These are phyloP conservation scores for Rana temporaria DNA, from an alignment of 2,113 vertebrate genomes.

Conservation along the genomic window DNA sequence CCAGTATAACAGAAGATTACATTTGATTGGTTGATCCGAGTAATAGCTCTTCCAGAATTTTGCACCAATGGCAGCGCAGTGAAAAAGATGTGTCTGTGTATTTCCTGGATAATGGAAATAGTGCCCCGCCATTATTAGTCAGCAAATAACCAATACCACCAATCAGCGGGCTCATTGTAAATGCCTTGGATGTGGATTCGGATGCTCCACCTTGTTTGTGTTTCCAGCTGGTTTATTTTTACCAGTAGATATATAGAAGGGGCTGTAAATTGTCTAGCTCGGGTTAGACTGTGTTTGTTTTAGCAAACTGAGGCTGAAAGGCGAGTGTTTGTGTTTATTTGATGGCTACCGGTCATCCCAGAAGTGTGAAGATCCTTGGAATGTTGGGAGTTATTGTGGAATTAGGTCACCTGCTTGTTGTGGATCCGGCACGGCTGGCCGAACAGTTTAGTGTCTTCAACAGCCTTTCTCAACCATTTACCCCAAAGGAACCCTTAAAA, in stretches of 20 bases:
- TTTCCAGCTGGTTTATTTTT: background rate
- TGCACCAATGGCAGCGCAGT: too few relatives aligned
- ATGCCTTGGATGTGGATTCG: background rate
- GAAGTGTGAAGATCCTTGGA: background rate
- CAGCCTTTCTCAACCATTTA: too few relatives aligned
- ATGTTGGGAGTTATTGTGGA: background rate
- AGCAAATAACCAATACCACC: background rate
- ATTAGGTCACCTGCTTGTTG: background rate
- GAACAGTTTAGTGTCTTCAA: too few relatives aligned
- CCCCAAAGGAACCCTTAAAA: too few relatives aligned
- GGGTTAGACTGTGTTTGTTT: slow-evolving; percentile 34
- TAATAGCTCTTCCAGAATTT: too few relatives aligned
- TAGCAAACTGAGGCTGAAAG: background rate
- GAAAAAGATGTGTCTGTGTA: too few relatives aligned
- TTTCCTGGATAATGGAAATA: background rate
- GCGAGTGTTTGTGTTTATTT: slow-evolving; percentile 19
- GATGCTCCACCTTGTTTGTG: background rate
- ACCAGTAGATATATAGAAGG: background rate
- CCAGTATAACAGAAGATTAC: too few relatives aligned
- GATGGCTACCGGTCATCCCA: background rate
- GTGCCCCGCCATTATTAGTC: background rate
- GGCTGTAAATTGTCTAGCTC: background rate
- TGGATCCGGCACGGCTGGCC: too few relatives aligned
- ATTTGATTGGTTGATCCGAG: too few relatives aligned
- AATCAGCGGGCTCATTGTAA: too few relatives aligned